A percentile compares a stretch with the other conserved stretches of the same genome.
phyloP scores from a whole-genome alignment of 2,888 invertebrate species.

The Tiliacea aurago region DNA sequence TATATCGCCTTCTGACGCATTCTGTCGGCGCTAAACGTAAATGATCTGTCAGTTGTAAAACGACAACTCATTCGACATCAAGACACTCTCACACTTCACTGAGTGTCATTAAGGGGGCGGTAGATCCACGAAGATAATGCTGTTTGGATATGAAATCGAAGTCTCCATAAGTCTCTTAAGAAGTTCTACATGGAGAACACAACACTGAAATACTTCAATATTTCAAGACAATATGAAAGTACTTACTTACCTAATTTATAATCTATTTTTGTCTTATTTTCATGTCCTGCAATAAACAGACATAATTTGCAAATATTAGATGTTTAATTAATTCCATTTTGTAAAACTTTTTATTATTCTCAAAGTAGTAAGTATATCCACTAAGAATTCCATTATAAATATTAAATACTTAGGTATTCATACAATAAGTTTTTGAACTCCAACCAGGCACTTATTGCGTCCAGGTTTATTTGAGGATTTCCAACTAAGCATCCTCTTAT shows the following conservation, averaged over 20 bases:
- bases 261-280: neutral
- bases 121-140: constrained; percentile 40
- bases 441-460: too few species aligned
- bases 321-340: neutral
- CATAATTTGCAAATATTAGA: neutral
- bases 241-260: neutral
- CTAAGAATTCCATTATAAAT: neutral
- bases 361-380: neutral
- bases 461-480: neutral
- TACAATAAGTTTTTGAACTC: neutral
- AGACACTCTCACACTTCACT: constrained; percentile 74
- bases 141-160: constrained; percentile 37
- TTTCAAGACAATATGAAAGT: neutral
- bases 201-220: neutral
- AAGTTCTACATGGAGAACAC: neutral
- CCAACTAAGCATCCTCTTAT: neutral
- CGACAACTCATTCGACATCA: constrained; percentile 83
- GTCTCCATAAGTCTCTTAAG: neutral
- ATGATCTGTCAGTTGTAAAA: constrained; percentile 78
- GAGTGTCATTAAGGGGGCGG: constrained; percentile 73
- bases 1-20: constrained; percentile 50
- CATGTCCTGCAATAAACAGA: neutral
- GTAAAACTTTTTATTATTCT: neutral
- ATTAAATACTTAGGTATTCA: neutral
- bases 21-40: constrained; percentile 58